A percentile compares a stretch with the other conserved stretches of the same genome.
Conservation (phyloP, 2,113 vertebrate genomes). For the Percopsis transmontana region DNA sequence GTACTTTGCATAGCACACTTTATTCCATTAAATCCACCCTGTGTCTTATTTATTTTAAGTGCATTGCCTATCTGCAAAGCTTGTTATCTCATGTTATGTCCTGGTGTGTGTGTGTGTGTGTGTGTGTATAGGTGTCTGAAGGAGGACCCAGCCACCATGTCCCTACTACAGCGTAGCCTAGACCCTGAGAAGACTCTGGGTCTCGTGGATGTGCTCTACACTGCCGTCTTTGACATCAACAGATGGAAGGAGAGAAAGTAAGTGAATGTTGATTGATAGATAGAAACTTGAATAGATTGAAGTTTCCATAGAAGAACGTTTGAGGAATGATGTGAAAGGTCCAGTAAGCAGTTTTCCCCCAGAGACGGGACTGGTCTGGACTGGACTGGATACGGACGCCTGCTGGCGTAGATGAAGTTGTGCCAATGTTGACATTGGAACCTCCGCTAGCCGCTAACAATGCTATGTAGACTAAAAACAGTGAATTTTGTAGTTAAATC, state of each 20-base stretch:
- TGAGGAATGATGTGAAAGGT: too few relatives aligned
- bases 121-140: conserved; percentile 90
- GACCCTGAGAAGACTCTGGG: conserved; percentile 97
- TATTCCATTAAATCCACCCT: too few relatives aligned
- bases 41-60: neutral
- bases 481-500: too few relatives aligned
- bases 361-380: too few relatives aligned
- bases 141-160: conserved; percentile 99
- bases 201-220: conserved; percentile 96
- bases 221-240: conserved; percentile 90
- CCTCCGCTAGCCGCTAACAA: too few relatives aligned
- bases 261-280: conserved; percentile 39
- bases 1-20: too few relatives aligned
- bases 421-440: too few relatives aligned
- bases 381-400: too few relatives aligned
- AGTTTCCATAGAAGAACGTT: neutral
- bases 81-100: conserved; percentile 7
- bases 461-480: too few relatives aligned
- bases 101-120: neutral
- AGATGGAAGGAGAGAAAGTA: conserved; percentile 95
- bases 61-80: conserved; percentile 19
- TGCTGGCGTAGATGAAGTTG: too few relatives aligned
- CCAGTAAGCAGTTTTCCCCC: too few relatives aligned
- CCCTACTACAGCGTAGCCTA: conserved; percentile 93
- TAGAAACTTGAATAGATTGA: too few relatives aligned